Base-by-base conservation (phyloP, 2,888 invertebrate species). In the Azorinus chamasolen region DNA sequence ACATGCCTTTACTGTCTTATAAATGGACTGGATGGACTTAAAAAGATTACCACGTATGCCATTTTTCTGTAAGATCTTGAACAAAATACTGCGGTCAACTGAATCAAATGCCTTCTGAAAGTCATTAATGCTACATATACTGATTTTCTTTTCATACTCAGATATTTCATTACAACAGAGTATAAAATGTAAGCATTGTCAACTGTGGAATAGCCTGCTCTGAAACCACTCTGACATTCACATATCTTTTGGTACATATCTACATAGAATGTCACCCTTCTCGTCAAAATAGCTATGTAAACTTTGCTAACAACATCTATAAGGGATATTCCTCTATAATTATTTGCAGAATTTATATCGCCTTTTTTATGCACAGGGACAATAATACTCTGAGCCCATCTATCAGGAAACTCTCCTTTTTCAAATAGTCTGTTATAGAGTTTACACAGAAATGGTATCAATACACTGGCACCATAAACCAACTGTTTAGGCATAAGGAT, bases 151-250 rank as follows among this genome's bases (percentile, higher is more conserved):
- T 37, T 54, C 27, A 8, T 12, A 16, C 18, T 20, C 6, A 54
- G 37, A 37, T 16, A 54, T 27, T 54, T 54, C 18, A 37, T 54
- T 18, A 54, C 39, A 20, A 54, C 20, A 16, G 54, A n/a, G 12
- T 54, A 8, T 32, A 54, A 37, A 20, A 54, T n/a, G 25, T 39
- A 54, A 4, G n/a, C 54, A 54, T 37, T 54, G 22, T 54, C 54
- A 37, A 54, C n/a, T 14, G 54, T 37, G 20, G 20, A 54, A 37
- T 54, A 54, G 20, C 54, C 54, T 10, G 16, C n/a, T 10, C 25
- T 14, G 20, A 32, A 55, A n/a, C n/a, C n/a, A n/a, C n/a, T n/a
- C n/a, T n/a, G n/a, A n/a, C n/a, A n/a, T n/a, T n/a, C n/a, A n/a
- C n/a, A n/a, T n/a, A n/a, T n/a, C n/a, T n/a, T n/a, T n/a, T n/a